Evolutionary conservation across 2,888 invertebrate genomes (phyloP).

Genomic region (Agrotis puta): DNA sequence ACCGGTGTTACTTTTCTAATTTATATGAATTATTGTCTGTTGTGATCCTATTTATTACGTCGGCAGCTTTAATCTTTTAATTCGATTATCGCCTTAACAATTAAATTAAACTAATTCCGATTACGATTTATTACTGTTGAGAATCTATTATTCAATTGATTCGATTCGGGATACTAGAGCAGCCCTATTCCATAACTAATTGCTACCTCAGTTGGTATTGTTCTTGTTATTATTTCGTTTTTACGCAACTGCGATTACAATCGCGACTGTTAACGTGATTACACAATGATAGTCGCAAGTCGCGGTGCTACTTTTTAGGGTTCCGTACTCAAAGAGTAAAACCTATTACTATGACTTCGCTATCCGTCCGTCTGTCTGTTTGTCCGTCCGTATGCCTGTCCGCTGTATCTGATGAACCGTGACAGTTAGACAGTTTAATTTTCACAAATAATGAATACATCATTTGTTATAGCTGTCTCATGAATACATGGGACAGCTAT

Average conservation of each 20-base stretch:
- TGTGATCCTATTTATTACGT: slow-evolving; percentile 1
- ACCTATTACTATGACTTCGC: no score
- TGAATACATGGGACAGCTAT: no score
- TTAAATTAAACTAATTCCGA: slow-evolving; percentile 20
- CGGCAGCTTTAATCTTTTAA: slow-evolving; percentile 29
- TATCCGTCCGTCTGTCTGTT: no score
- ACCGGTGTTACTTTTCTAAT: neutral
- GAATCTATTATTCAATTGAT: slow-evolving; percentile 42
- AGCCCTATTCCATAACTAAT: slow-evolving; percentile 71
- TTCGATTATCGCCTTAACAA: slow-evolving; percentile 27
- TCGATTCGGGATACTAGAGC: slow-evolving; percentile 36
- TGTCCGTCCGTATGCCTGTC: no score
- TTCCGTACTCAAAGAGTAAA: no score
- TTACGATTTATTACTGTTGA: slow-evolving; percentile 1
- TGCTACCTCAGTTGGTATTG: slow-evolving; percentile 72
- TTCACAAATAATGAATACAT: no score
- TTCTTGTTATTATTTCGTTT: slow-evolving; percentile 75
- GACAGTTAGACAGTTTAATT: no score
- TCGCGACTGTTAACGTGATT: slow-evolving; percentile 51
- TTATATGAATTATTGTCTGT: neutral
- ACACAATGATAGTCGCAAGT: slow-evolving; percentile 57
- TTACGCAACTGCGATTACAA: slow-evolving; percentile 72
- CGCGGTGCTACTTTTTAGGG: slow-evolving; percentile 43
- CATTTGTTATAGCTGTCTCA: no score
- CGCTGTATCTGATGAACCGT: no score